Evolutionary conservation across 2,113 vertebrate genomes (phyloP).

Genomic region (Phalacrocorax aristotelis): DNA sequence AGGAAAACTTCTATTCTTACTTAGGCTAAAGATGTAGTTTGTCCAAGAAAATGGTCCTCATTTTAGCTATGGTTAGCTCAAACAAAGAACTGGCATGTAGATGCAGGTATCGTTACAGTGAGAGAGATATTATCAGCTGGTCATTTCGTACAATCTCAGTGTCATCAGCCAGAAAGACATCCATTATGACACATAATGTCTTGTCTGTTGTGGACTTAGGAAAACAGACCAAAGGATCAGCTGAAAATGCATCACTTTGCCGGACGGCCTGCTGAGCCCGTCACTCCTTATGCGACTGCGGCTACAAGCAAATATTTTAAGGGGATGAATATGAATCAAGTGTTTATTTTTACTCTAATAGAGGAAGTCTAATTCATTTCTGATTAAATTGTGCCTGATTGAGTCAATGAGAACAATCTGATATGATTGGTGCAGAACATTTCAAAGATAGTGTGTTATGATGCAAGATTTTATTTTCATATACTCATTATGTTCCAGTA

Average conservation of each 20-base stretch:
- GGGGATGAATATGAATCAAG: neutral
- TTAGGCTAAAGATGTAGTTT: neutral
- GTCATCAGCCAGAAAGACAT: neutral
- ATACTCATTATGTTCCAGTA: neutral
- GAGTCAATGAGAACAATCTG: neutral
- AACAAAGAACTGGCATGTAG: neutral
- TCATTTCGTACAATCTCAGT: neutral
- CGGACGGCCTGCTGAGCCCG: neutral
- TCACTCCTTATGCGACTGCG: neutral
- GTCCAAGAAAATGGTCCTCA: neutral
- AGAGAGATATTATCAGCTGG: neutral
- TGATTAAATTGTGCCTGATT: constrained; percentile 29
- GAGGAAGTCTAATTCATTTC: constrained; percentile 20
- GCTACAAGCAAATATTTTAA: neutral
- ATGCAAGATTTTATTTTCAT: constrained; percentile 17
- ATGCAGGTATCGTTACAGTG: neutral
- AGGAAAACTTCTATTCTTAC: neutral
- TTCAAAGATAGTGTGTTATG: neutral
- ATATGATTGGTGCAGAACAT: neutral
- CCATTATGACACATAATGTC: neutral
- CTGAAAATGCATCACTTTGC: neutral
- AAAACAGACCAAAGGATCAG: neutral
- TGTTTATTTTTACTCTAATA: constrained; percentile 9
- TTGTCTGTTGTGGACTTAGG: neutral
- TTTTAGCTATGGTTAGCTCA: neutral